phyloP scores from a whole-genome alignment of 2,113 vertebrate genomes.

The Excalfactoria chinensis region DNA sequence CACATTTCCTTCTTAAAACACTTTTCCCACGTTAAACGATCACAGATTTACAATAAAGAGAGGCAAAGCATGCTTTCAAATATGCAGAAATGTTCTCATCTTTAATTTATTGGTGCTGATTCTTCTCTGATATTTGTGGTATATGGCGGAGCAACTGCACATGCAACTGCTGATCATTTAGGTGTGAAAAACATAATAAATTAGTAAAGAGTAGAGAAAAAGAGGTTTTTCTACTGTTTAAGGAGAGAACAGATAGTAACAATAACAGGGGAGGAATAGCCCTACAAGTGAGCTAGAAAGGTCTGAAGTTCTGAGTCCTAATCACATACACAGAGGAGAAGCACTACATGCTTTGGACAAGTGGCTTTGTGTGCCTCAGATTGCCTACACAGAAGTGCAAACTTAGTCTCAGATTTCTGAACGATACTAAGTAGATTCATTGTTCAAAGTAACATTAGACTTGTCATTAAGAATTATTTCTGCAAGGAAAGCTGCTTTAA shows the following conservation, averaged over 20 bases:
- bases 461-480: neutral
- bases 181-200: neutral
- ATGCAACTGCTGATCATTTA: neutral
- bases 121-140: neutral
- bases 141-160: fast-evolving
- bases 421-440: neutral
- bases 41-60: neutral
- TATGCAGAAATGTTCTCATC: neutral
- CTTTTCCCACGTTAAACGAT: neutral
- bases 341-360: neutral
- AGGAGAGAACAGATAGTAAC: neutral
- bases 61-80: neutral
- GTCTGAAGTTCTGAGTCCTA: neutral
- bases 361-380: neutral
- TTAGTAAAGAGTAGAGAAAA: neutral
- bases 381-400: neutral
- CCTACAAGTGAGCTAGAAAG: neutral
- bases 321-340: neutral
- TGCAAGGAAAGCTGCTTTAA: neutral
- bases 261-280: fast-evolving
- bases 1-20: neutral
- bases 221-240: neutral
- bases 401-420: neutral
- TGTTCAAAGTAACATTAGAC: neutral
- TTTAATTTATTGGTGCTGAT: neutral